Evolutionary conservation across 2,888 invertebrate species (phyloP).

Genomic region (Glaucopsyche alexis): DNA sequence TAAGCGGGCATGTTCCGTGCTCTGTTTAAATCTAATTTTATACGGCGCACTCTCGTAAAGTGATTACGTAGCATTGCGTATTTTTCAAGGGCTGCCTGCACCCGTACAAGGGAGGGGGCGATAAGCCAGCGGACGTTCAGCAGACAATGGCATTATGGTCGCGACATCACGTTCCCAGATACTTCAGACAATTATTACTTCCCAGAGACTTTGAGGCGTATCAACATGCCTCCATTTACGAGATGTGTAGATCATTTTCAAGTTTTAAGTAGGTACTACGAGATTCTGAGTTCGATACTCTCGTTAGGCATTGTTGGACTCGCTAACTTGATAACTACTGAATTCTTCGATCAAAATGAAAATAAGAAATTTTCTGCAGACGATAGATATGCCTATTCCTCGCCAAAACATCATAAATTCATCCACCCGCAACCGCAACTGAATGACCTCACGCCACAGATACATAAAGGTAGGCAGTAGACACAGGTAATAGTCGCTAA

Average conservation of each 20-base stretch:
- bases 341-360: too few species aligned
- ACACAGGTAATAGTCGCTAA: neutral
- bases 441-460: slow-evolving; percentile 7
- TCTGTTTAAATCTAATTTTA: slow-evolving; percentile 26
- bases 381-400: neutral
- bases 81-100: slow-evolving; percentile 32
- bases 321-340: too few species aligned
- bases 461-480: too few species aligned
- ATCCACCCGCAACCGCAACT: neutral
- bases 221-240: neutral
- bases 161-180: slow-evolving; percentile 11
- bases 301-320: too few species aligned
- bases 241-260: neutral
- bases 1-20: neutral
- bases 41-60: slow-evolving; percentile 28
- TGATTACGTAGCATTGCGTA: slow-evolving; percentile 28
- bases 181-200: slow-evolving; percentile 27
- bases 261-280: neutral
- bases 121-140: slow-evolving; percentile 35
- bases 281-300: neutral
- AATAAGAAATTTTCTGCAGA: too few species aligned
- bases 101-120: slow-evolving; percentile 35
- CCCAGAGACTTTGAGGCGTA: slow-evolving; percentile 7
- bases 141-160: slow-evolving; percentile 33
- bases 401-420: slow-evolving; percentile 4